Base-by-base conservation (phyloP, 2,888 invertebrate species). In the Cloeon dipterum region DNA sequence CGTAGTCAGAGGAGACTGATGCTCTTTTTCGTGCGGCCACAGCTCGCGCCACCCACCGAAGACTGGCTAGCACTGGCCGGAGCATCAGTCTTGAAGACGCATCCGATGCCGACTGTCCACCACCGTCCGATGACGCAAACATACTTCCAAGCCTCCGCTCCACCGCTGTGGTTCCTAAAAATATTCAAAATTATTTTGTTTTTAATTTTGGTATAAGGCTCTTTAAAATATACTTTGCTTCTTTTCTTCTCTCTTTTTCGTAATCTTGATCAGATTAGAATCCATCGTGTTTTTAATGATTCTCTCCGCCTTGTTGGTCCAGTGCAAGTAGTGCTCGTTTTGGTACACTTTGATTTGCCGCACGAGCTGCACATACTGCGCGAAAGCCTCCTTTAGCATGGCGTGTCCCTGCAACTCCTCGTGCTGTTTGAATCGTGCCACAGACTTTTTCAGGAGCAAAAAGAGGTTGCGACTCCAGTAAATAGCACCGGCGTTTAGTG, bases 401-500 rank as follows among this genome's bases (percentile, higher is more conserved):
- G 21, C 7, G 7, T 5, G 21, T 7, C 10, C 5, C 21, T 21
- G 21, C 21, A 21, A 10, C 21, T 21, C 21, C 21, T 21, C 21
- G n/a, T n/a, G n/a, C n/a, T n/a, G n/a, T n/a, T n/a, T n/a, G n/a
- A n/a, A n/a, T n/a, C n/a, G n/a, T n/a, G n/a, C n/a, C n/a, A n/a
- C n/a, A n/a, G n/a, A n/a, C n/a, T n/a, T 68, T 52, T 83, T 86
- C 46, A 91, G 65, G 44, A 72, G 71, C 45, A 74, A 68, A 49
- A 82, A 79, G 14, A 89, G 59, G 37, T 77, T 66, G 32, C 82
- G 65, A 11, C 74, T 75, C 89, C 89, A 91, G 52, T 72, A 77
- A 42, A 91, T 79, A 14, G 81, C 67, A 7, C 89, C 86, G 4
- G 79, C 72, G n/a, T 71, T 66, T 0, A 77, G 74, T 0, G 86